Evolutionary conservation across 35 echinoderm and acorn worm genomes (phyloP).

Genomic region (Chiridota heheva): DNA sequence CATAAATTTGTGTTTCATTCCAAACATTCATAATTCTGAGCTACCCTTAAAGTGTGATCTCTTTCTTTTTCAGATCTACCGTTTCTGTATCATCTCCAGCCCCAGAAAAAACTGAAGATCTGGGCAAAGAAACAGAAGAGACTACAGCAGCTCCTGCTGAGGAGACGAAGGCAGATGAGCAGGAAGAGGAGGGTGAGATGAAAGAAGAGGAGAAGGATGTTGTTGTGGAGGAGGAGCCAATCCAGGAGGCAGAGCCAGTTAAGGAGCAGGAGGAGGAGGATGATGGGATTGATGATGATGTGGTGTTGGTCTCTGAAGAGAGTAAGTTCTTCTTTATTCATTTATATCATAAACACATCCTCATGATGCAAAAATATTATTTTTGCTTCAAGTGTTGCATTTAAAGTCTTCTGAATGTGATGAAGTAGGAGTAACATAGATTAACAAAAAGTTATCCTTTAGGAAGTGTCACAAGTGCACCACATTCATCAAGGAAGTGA

Average conservation of each 20-base stretch:
- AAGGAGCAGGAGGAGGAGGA: conserved; percentile 16
- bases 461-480: too few species aligned
- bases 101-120: background rate
- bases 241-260: background rate
- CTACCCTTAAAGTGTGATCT: background rate
- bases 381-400: too few species aligned
- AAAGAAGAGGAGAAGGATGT: background rate
- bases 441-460: too few species aligned
- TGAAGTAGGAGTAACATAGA: too few species aligned
- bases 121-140: background rate
- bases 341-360: too few species aligned
- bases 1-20: background rate
- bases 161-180: background rate
- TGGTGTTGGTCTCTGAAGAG: too few species aligned
- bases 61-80: background rate
- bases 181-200: background rate
- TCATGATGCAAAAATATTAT: too few species aligned
- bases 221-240: background rate
- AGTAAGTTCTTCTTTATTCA: too few species aligned
- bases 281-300: too few species aligned
- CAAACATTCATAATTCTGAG: background rate
- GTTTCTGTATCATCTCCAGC: background rate
- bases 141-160: background rate
- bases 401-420: too few species aligned
- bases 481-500: too few species aligned